phyloP scores from a whole-genome alignment of 2,113 vertebrate species.

The Lontra canadensis region DNA sequence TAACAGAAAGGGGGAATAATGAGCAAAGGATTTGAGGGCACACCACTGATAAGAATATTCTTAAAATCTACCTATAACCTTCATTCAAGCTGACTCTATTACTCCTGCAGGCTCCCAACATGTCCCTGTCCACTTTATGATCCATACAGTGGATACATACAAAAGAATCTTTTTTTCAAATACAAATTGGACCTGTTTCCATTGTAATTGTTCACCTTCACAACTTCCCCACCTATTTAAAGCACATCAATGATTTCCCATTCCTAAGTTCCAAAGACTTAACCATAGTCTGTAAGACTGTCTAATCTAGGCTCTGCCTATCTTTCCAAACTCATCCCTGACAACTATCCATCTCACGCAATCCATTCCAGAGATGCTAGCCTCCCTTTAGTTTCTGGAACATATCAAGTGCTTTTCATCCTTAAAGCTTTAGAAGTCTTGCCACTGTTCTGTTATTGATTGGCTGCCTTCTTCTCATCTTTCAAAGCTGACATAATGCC shows the following conservation, averaged over 20 bases:
- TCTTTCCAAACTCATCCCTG: neutral
- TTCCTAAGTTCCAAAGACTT: neutral
- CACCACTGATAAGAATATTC: neutral
- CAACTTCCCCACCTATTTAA: neutral
- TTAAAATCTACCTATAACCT: neutral
- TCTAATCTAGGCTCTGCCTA: neutral
- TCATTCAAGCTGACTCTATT: neutral
- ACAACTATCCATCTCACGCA: neutral
- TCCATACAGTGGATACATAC: neutral
- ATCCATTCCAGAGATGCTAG: neutral
- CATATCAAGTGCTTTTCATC: neutral
- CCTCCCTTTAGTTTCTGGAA: neutral
- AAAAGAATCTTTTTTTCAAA: neutral
- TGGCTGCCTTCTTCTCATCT: neutral
- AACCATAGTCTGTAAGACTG: neutral
- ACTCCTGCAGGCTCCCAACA: neutral
- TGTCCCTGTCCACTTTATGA: neutral
- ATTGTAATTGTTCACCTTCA: neutral
- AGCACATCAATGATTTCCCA: neutral
- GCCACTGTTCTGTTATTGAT: neutral
- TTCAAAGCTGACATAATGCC: neutral
- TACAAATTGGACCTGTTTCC: neutral
- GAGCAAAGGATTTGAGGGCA: neutral
- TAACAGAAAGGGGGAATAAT: neutral
- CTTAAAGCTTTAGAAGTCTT: neutral